Conservation (phyloP, 2,113 vertebrate genomes). For the Lepidothrix coronata region DNA sequence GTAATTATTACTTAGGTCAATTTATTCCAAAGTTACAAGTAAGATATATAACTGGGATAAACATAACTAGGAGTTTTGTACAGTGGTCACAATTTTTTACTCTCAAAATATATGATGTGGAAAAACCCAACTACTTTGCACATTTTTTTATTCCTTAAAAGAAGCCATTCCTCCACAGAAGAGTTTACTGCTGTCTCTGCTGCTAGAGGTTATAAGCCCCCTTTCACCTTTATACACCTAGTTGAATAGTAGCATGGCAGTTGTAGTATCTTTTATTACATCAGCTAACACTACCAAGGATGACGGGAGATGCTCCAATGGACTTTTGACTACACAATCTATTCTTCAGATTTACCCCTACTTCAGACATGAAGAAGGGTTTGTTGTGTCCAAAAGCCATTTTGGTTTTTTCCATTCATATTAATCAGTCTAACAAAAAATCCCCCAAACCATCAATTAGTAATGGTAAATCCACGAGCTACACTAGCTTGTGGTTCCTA, state of each 20-base stretch:
- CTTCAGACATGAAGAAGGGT: neutral
- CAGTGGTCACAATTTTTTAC: neutral
- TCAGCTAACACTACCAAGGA: neutral
- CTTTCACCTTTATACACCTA: neutral
- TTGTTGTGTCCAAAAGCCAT: neutral
- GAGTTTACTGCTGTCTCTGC: neutral
- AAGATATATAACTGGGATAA: neutral
- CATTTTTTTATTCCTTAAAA: neutral
- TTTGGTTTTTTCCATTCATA: neutral
- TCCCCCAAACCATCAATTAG: neutral
- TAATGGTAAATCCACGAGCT: neutral
- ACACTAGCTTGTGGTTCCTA: neutral
- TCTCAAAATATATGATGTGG: neutral
- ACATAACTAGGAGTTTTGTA: neutral
- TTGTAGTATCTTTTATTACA: neutral
- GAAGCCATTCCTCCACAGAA: neutral
- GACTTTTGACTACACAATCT: neutral
- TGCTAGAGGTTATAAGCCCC: neutral
- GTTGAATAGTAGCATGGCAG: rapidly evolving
- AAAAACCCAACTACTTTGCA: neutral
- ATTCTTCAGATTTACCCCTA: neutral
- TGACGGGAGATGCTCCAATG: neutral
- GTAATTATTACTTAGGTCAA: neutral
- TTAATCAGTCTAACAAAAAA: neutral
- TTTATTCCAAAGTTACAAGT: neutral